These are phyloP conservation scores for Malacosoma neustria DNA, from an alignment of 2,888 invertebrate genomes.

Conservation along the genomic window DNA sequence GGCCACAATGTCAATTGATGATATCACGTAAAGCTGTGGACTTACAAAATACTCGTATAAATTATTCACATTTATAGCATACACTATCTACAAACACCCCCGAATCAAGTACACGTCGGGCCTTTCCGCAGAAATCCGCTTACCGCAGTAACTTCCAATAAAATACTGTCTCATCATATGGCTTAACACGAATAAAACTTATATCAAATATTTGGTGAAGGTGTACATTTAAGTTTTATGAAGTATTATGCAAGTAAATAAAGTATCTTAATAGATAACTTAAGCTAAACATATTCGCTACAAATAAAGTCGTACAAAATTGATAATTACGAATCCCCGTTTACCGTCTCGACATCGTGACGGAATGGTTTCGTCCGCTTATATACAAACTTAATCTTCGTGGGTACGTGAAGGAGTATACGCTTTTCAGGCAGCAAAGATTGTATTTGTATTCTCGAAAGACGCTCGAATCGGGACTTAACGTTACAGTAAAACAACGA, in stretches of 20 bases:
- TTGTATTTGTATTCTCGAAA: conserved; percentile 1
- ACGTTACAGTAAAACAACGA: too few species aligned
- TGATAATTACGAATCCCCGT: conserved; percentile 39
- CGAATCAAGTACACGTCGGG: conserved; percentile 52
- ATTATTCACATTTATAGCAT: conserved; percentile 75
- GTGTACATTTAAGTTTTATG: conserved; percentile 56
- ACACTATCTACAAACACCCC: conserved; percentile 72
- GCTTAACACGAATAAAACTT: conserved; percentile 69
- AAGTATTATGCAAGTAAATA: conserved; percentile 59
- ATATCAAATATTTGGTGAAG: conserved; percentile 73
- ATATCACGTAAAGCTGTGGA: conserved; percentile 71
- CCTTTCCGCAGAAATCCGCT: conserved; percentile 59
- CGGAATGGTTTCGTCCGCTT: conserved; percentile 22
- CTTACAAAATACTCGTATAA: conserved; percentile 74
- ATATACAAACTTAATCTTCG: conserved; percentile 39
- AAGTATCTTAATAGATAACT: conserved; percentile 49
- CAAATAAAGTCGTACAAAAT: conserved; percentile 65
- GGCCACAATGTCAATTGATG: conserved; percentile 57
- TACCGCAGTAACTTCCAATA: conserved; percentile 57
- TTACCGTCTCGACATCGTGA: conserved; percentile 13
- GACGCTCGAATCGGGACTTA: background rate
- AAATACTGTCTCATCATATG: conserved; percentile 73
- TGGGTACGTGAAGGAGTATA: conserved; percentile 20
- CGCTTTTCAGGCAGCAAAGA: conserved; percentile 22
- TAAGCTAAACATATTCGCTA: conserved; percentile 55